These are phyloP conservation scores for Cinclus cinclus DNA, from an alignment of 2,113 vertebrate species.

Conservation along the genomic window DNA sequence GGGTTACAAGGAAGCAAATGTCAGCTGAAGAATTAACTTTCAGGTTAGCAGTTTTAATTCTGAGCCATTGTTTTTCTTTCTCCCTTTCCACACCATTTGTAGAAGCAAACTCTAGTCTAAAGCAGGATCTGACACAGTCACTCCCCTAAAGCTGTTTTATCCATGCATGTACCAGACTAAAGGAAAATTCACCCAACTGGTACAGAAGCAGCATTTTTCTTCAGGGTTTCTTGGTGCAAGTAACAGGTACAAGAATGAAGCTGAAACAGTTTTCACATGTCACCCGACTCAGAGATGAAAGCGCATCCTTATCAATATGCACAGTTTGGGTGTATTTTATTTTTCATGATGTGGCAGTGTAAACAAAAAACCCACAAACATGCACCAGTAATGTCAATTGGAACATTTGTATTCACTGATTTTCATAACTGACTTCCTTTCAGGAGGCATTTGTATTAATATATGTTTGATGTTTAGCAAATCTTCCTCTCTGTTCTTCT, in stretches of 20 bases:
- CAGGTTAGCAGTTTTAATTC: not conserved
- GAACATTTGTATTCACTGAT: conserved; percentile 69
- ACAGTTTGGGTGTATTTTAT: conserved; percentile 64
- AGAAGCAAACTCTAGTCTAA: not conserved
- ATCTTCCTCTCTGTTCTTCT: conserved; percentile 49
- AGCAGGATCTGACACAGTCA: not conserved
- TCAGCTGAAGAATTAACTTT: not conserved
- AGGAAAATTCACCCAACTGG: conserved; percentile 9
- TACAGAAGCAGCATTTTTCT: not conserved
- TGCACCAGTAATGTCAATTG: conserved; percentile 65
- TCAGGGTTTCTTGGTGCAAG: conserved; percentile 16
- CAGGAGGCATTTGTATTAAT: conserved; percentile 69
- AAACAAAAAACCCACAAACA: conserved; percentile 68
- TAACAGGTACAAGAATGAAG: conserved; percentile 34
- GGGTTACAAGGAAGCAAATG: not conserved
- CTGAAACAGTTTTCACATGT: conserved; percentile 24
- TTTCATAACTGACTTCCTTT: conserved; percentile 67
- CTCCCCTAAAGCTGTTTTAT: not conserved
- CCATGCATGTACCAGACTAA: not conserved
- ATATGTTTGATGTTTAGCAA: conserved; percentile 66
- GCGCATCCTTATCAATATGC: conserved; percentile 58
- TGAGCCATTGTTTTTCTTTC: not conserved
- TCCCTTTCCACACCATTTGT: not conserved
- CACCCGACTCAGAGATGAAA: conserved; percentile 62
- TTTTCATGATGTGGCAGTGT: conserved; percentile 68